Evolutionary conservation across 2,888 invertebrate species (phyloP).

Genomic region (Labia minor): DNA sequence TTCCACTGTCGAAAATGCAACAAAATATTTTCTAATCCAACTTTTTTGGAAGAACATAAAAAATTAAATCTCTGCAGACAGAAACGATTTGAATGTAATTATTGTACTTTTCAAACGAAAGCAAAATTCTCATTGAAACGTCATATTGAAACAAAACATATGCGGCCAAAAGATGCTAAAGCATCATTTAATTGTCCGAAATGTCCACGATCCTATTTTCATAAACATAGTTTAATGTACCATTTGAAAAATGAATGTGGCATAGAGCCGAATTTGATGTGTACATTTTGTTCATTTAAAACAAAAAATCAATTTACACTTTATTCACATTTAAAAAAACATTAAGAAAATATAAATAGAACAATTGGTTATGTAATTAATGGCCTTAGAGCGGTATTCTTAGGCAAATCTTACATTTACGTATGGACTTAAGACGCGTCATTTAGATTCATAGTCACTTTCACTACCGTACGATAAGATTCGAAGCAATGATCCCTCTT

Average conservation of each 20-base stretch:
- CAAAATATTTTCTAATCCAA: too few relatives aligned
- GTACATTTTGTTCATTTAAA: background rate
- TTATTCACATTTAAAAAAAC: too few relatives aligned
- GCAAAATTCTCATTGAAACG: background rate
- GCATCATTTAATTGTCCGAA: background rate
- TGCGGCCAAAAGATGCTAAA: background rate
- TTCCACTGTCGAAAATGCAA: background rate
- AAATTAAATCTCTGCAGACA: background rate
- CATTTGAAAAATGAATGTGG: conserved; percentile 6
- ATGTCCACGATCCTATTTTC: background rate
- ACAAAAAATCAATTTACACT: background rate
- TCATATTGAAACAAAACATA: background rate
- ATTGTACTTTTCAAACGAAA: background rate
- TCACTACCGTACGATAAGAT: too few relatives aligned
- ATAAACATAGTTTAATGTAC: background rate
- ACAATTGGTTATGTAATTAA: too few relatives aligned
- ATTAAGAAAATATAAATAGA: too few relatives aligned
- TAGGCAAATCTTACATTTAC: too few relatives aligned
- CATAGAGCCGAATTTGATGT: background rate
- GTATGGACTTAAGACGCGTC: too few relatives aligned
- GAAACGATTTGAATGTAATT: background rate
- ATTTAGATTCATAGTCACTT: too few relatives aligned
- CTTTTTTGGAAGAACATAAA: background rate
- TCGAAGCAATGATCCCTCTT: too few relatives aligned
- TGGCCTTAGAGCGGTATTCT: too few relatives aligned